These are phyloP conservation scores for Brachyopa scutellaris DNA, from an alignment of 2,888 invertebrate species.

Conservation along the genomic window DNA sequence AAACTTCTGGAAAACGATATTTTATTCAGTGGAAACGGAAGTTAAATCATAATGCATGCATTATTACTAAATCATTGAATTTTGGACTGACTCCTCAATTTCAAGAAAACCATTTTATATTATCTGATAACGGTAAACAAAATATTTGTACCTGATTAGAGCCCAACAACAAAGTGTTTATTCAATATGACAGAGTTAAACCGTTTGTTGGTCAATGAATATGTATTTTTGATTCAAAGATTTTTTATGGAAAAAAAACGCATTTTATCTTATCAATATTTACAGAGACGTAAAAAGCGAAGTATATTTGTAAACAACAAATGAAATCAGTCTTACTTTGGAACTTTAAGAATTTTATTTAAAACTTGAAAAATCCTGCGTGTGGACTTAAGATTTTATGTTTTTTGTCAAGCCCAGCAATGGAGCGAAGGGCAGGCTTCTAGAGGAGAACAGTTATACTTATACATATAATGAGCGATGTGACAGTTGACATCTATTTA, in stretches of 20 bases:
- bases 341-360: neutral
- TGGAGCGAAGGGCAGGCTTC: no score
- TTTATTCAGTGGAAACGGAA: neutral
- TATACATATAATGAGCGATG: no score
- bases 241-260: no score
- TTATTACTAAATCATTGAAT: neutral
- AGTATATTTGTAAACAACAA: neutral
- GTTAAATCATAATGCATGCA: neutral
- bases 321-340: conserved; percentile 14
- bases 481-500: no score
- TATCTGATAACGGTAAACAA: neutral
- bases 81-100: no score
- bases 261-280: conserved; percentile 29
- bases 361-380: no score
- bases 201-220: neutral
- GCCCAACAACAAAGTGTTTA: neutral
- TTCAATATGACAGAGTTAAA: no score
- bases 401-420: no score
- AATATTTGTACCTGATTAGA: neutral
- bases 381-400: no score
- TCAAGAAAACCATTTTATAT: no score
- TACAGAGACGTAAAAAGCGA: neutral
- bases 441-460: no score
- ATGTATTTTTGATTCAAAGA: neutral
- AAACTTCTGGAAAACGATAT: no score